Conservation (phyloP, 2,888 invertebrate species). For the Cataglyphis albicans region DNA sequence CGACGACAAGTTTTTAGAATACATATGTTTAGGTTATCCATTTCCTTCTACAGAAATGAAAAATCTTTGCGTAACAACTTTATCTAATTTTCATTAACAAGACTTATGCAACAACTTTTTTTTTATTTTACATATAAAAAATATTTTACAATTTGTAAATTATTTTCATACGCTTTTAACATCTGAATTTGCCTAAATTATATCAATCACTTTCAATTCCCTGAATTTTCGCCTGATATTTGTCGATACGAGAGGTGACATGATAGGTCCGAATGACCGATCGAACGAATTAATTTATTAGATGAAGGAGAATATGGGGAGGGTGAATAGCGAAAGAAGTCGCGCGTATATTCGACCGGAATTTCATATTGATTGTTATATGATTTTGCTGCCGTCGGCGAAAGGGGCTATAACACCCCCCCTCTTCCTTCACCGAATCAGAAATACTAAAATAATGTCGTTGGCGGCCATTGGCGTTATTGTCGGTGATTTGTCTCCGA, state of each 20-base stretch:
- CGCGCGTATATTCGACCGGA: constrained; percentile 43
- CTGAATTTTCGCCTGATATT: constrained; percentile 5
- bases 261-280: constrained; percentile 32
- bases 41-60: not conserved
- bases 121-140: not conserved
- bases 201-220: not conserved
- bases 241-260: constrained; percentile 11
- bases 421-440: constrained; percentile 50
- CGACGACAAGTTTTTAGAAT: not conserved
- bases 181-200: constrained; percentile 15
- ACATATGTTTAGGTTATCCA: not conserved
- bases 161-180: not conserved
- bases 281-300: constrained; percentile 54
- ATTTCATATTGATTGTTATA: constrained; percentile 78
- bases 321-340: constrained; percentile 27
- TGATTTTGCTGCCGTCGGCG: constrained; percentile 71
- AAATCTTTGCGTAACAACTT: not conserved
- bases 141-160: not conserved
- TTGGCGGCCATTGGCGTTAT: constrained; percentile 77
- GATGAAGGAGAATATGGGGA: constrained; percentile 33
- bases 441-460: constrained; percentile 78
- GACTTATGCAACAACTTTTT: no score
- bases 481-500: constrained; percentile 77
- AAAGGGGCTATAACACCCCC: constrained; percentile 52
- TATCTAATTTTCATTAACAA: no score